Evolutionary conservation across 2,888 invertebrate species (phyloP), one percentile per base, ranked within the genome.

Genomic region (Pachliopta kotzebuea): DNA sequence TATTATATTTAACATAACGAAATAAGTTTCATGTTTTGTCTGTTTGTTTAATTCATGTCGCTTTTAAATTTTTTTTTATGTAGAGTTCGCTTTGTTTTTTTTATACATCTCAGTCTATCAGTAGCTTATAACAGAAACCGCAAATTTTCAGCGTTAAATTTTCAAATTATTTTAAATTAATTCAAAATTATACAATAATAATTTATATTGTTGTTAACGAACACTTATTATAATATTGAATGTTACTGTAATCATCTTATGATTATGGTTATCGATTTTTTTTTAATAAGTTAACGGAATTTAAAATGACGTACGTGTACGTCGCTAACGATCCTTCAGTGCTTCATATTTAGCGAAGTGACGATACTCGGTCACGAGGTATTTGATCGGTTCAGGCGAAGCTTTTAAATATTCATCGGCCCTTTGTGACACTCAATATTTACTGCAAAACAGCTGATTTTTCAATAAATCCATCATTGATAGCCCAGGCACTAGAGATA

Each of bases 361-460:
- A 57, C 26, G 31, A 42, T 29, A n/a, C 65, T 65, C 58, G 67
- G 65, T 67, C 66, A 63, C 68, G 65, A 66, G 66, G 69, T 79
- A 85, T 79, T 83, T 83, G 83, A 84, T 84, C 84, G 78, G 71
- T 76, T 75, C 76, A 81, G 80, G 76, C 72, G 70, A 69, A 68
- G 72, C 78, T 79, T 71, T 77, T 89, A 74, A 88, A 88, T 89
- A 88, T 89, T 88, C 88, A 88, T 85, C 68, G 73, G 65, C 71
- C 72, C 79, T 84, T 83, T 81, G 76, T 78, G 75, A 70, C 72
- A 72, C 69, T 71, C 70, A 69, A 61, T 74, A 72, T 73, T 74
- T 70, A 72, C 70, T 69, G 68, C 73, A 73, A 73, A 76, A 73
- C 71, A 64, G 67, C 65, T 63, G 71, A 72, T 72, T 74, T 74